Conservation (phyloP, 2,888 invertebrate genomes). For the Polyploca ridens region DNA sequence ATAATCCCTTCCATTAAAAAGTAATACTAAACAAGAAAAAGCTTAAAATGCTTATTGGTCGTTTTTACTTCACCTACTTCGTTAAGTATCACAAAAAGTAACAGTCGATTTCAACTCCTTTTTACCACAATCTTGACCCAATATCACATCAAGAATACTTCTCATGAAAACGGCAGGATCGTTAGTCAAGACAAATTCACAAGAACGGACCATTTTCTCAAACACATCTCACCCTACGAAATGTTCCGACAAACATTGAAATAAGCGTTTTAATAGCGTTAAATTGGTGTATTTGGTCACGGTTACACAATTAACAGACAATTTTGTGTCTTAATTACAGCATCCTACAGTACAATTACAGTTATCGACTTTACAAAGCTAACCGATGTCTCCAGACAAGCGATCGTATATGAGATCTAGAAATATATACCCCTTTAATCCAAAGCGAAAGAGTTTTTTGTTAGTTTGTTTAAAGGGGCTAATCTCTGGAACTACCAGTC, state of each 20-base stretch:
- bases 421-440: too few relatives aligned
- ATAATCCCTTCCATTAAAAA: too few relatives aligned
- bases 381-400: too few relatives aligned
- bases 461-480: too few relatives aligned
- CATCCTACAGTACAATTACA: background rate
- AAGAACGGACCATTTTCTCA: background rate
- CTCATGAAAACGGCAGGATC: background rate
- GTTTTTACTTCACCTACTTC: background rate
- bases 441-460: too few relatives aligned
- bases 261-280: background rate
- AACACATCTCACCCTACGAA: background rate
- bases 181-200: background rate
- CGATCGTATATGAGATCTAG: too few relatives aligned
- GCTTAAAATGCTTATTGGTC: too few relatives aligned
- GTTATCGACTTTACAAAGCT: background rate
- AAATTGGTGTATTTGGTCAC: slow-evolving; percentile 3
- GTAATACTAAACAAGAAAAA: too few relatives aligned
- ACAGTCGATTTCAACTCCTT: background rate
- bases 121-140: background rate
- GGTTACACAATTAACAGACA: background rate
- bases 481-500: too few relatives aligned
- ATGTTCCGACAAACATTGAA: slow-evolving; percentile 4
- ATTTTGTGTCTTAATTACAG: slow-evolving; percentile 6
- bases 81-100: background rate
- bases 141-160: background rate